A percentile compares a stretch with the other conserved stretches of the same genome.
Evolutionary conservation across 2,797 vertebrate genomes (phyloP).

Genomic region (Pantherophis vulpinus): DNA sequence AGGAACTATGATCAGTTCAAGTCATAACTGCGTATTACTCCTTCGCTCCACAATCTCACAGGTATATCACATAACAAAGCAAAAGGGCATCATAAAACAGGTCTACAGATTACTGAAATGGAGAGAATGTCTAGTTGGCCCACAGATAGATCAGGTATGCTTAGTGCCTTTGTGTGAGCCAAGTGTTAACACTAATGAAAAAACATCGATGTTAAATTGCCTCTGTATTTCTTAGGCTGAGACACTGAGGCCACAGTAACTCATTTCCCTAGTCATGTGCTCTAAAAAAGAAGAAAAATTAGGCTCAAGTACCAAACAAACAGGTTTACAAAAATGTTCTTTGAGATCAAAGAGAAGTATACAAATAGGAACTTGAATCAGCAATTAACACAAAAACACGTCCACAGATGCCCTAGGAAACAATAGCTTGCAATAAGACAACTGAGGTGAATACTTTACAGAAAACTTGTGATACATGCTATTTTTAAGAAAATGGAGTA

Average conservation of each 20-base stretch:
- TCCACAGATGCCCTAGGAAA: background rate
- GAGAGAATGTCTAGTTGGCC: background rate
- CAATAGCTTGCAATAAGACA: background rate
- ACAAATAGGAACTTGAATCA: background rate
- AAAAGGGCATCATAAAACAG: background rate
- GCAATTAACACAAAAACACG: background rate
- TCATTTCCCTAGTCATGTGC: background rate
- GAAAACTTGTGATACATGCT: background rate
- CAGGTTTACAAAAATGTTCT: background rate
- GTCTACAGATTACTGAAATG: background rate
- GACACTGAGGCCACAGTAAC: background rate
- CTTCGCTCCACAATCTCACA: background rate
- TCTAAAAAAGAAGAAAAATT: background rate
- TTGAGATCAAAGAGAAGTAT: background rate
- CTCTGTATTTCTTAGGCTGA: background rate
- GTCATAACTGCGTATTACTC: background rate
- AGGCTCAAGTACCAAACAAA: background rate
- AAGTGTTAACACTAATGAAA: background rate
- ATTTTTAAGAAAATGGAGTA: background rate
- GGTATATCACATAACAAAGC: background rate
- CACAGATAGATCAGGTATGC: background rate
- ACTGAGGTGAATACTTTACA: background rate
- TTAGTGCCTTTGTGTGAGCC: background rate
- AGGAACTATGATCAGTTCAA: background rate
- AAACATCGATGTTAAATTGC: background rate